Conservation (phyloP, 1,140 invertebrate genomes). For the Philopotamus ludificatus region DNA sequence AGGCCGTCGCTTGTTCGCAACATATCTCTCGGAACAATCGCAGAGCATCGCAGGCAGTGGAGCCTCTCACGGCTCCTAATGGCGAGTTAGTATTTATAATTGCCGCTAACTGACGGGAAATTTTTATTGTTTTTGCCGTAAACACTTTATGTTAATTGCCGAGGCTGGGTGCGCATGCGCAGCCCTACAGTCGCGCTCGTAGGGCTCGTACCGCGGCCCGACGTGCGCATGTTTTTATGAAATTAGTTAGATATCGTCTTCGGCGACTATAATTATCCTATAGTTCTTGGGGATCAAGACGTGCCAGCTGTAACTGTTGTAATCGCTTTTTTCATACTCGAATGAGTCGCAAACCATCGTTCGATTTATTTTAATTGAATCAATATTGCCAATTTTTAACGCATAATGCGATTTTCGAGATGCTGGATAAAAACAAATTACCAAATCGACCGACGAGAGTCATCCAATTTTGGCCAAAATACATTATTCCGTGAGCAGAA, state of each 20-base stretch:
- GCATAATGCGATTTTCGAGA: too few relatives aligned
- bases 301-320: slow-evolving; percentile 21
- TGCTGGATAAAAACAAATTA: too few relatives aligned
- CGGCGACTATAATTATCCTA: background rate
- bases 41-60: slow-evolving; percentile 7
- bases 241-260: background rate
- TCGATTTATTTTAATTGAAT: background rate
- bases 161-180: background rate
- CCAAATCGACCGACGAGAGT: too few relatives aligned
- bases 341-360: slow-evolving; percentile 7
- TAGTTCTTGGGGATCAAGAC: slow-evolving; percentile 19
- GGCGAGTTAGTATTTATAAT: slow-evolving; percentile 42
- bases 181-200: background rate
- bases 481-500: too few relatives aligned
- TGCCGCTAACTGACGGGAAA: slow-evolving; percentile 40
- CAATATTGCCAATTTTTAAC: background rate
- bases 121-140: slow-evolving; percentile 37
- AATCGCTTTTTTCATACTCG: slow-evolving; percentile 22
- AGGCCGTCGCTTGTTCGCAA: background rate
- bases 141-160: slow-evolving; percentile 34
- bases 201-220: background rate
- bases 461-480: too few relatives aligned
- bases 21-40: slow-evolving; percentile 15
- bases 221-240: too few relatives aligned
- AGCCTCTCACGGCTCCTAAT: slow-evolving; percentile 32